phyloP scores from a whole-genome alignment of 2,113 vertebrate genomes.

The Peromyscus polionotus region DNA sequence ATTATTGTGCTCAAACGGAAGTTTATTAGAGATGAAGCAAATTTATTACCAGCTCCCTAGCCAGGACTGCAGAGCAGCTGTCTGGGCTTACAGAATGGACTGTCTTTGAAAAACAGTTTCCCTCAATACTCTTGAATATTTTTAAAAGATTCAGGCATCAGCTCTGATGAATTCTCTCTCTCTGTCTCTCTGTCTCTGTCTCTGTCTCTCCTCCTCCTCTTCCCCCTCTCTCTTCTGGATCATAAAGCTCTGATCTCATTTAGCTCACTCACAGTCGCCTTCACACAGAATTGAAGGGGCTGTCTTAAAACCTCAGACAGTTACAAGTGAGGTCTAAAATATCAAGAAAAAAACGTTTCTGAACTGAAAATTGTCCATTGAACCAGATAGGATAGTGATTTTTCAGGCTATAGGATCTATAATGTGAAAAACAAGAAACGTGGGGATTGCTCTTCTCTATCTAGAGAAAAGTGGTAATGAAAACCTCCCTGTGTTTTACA shows the following conservation, averaged over 20 bases:
- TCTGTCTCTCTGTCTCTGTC: neutral
- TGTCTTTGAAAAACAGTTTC: neutral
- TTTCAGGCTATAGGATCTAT: neutral
- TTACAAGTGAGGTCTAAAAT: conserved; percentile 13
- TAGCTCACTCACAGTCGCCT: neutral
- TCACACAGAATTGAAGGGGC: neutral
- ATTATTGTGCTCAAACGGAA: neutral
- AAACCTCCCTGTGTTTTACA: neutral
- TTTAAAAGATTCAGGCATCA: neutral
- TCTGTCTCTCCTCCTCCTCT: too few species aligned
- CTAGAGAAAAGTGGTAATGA: neutral
- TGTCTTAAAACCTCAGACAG: neutral
- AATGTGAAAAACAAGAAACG: neutral
- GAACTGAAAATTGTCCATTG: neutral
- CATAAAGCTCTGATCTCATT: conserved; percentile 32
- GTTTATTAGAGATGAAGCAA: neutral
- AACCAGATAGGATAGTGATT: neutral
- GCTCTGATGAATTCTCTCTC: neutral
- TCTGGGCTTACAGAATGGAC: neutral
- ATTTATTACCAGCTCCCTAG: neutral
- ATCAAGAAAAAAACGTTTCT: conserved; percentile 13
- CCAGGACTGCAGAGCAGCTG: neutral
- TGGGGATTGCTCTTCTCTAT: neutral
- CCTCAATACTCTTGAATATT: neutral
- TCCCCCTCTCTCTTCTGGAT: neutral